Percentiles rank a stretch among this genome's conserved stretches.
These are phyloP conservation scores for Triops longicaudatus DNA, from an alignment of 1,140 invertebrate genomes.

Conservation along the genomic window DNA sequence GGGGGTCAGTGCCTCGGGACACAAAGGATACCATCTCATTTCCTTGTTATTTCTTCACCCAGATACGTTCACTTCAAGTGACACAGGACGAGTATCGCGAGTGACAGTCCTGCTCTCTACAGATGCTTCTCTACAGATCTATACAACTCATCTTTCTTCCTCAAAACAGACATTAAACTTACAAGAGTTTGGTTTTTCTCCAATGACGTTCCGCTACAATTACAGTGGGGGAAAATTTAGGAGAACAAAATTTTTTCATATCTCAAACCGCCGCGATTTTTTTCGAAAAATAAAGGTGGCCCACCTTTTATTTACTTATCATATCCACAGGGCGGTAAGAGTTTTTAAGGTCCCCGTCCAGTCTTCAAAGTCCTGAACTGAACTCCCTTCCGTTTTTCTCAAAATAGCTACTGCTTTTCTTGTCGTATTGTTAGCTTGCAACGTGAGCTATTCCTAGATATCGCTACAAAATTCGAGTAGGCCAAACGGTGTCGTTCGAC, in stretches of 20 bases:
- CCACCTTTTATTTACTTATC: background rate
- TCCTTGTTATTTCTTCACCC: background rate
- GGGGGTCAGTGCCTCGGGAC: background rate
- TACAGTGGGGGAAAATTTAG: too few species aligned
- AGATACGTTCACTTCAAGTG: background rate
- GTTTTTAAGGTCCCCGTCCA: background rate
- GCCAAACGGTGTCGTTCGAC: background rate
- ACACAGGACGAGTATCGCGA: too few species aligned
- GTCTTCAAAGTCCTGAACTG: background rate
- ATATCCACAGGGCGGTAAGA: background rate
- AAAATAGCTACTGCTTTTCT: background rate
- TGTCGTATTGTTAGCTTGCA: background rate
- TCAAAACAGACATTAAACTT: background rate
- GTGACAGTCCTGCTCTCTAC: too few species aligned
- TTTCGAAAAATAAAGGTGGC: background rate
- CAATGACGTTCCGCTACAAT: too few species aligned
- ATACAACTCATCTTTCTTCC: background rate
- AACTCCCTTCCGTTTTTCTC: background rate
- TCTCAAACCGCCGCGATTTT: background rate
- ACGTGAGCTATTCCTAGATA: background rate
- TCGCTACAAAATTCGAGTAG: background rate
- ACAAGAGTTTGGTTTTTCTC: background rate
- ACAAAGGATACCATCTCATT: background rate
- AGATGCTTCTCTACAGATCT: too few species aligned
- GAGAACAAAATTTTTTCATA: background rate